A percentile compares a stretch with the other conserved stretches of the same genome.
Conservation (phyloP, 2,797 vertebrate species). For the Anguilla megastoma region DNA sequence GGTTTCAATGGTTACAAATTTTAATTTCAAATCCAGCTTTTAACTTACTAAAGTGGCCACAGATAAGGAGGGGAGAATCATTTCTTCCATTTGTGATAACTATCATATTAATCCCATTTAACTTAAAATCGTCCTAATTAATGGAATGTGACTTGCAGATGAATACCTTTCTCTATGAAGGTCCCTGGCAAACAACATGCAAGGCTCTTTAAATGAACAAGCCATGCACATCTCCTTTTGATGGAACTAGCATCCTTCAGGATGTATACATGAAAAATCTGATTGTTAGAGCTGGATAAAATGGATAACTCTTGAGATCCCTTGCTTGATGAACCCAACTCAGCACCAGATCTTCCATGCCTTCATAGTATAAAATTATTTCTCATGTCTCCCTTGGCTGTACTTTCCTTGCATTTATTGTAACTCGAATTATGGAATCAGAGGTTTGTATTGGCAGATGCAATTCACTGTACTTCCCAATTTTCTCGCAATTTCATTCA, state of each 20-base stretch:
- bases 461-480: neutral
- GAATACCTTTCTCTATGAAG: neutral
- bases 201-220: neutral
- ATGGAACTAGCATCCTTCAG: neutral
- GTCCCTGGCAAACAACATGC: neutral
- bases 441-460: neutral
- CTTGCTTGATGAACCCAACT: neutral
- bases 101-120: neutral
- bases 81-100: neutral
- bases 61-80: neutral
- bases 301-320: neutral
- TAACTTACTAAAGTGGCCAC: neutral
- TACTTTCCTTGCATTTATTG: neutral
- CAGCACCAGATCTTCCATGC: neutral
- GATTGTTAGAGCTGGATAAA: neutral
- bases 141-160: neutral
- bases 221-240: neutral
- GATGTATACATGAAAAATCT: neutral
- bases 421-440: neutral
- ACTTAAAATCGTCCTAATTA: neutral
- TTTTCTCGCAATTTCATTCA: neutral
- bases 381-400: no score
- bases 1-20: neutral
- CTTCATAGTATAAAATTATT: neutral
- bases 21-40: neutral